phyloP scores from a whole-genome alignment of 2,113 vertebrate genomes.

The Tachycineta bicolor region DNA sequence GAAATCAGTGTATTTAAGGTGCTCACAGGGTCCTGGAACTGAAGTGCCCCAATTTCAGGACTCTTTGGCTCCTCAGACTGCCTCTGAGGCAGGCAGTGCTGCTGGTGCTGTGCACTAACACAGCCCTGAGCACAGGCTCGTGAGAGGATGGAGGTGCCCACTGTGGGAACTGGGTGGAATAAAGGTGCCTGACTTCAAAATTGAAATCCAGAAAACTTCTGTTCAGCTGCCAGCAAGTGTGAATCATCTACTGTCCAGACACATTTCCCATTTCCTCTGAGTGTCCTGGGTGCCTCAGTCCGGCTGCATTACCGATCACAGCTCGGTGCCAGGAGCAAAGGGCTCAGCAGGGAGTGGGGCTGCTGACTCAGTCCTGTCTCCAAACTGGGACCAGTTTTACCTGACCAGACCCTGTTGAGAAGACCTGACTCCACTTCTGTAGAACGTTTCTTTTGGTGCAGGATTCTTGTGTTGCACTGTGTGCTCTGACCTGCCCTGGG shows the following conservation, averaged over 20 bases:
- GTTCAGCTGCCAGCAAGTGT: slow-evolving; percentile 50
- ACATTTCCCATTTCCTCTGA: slow-evolving; percentile 20
- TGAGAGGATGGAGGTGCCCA: not conserved
- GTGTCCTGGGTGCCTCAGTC: slow-evolving; percentile 24
- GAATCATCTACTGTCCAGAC: slow-evolving; percentile 55
- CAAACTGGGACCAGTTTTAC: slow-evolving; percentile 42
- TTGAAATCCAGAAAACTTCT: slow-evolving; percentile 49
- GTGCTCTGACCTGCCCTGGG: not conserved
- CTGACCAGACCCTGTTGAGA: not conserved
- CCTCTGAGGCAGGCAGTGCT: not conserved
- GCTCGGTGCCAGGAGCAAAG: not conserved
- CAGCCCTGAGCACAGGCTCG: not conserved
- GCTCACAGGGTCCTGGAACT: not conserved
- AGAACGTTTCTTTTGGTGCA: not conserved
- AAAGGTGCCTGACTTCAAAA: not conserved
- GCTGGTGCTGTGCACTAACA: accelerated
- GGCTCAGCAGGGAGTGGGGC: not conserved
- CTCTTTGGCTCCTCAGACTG: not conserved
- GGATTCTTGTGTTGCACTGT: not conserved
- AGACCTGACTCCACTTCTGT: not conserved
- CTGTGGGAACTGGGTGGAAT: slow-evolving; percentile 31
- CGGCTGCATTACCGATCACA: not conserved
- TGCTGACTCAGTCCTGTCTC: slow-evolving; percentile 18
- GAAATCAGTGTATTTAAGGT: not conserved
- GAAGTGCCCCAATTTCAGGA: not conserved